Base-by-base conservation (phyloP, 2,797 vertebrate species). In the Craterocephalus amniculus region DNA sequence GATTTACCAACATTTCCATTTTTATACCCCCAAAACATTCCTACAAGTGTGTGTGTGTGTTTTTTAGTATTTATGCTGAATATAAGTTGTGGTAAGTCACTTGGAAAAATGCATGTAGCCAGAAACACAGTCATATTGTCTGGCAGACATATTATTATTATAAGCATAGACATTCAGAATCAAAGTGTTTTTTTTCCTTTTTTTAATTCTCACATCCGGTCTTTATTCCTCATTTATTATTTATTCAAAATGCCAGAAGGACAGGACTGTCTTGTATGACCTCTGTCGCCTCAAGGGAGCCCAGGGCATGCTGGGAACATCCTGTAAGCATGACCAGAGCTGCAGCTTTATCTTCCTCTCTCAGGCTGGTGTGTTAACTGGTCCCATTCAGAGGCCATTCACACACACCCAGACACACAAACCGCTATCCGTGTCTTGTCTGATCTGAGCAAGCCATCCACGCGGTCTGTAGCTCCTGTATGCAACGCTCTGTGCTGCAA, bases 271-370 rank as follows among this genome's bases (percentile, higher is more conserved):
- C 63, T 65, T 83, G 24, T 58, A 68, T 78, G 83, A 84, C 85
- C 83, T 74, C 70, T 79, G 63, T 20, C 24, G 73, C 75, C 83
- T 72, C 85, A 29, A 54, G 80, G 80, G 84, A 86, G 22, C 51
- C 59, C 14, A 35, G 51, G 68, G 83, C 79, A 86, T 81, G 83
- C 78, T 86, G 85, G 85, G 84, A 89, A 88, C 84, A 81, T 88
- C 87, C 87, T 87, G 81, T 79, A 72, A 79, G 51, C 45, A 55
- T 14, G 45, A 49, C 61, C 63, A 72, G 63, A 72, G 78, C 63
- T 73, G 55, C 77, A 87, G 82, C 76, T 73, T 38, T 67, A 78
- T 78, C 65, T 69, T 85, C 69, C 67, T 81, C 70, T 79, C 51
- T 73, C 62, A 65, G 20, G 49, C 64, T 55, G 55, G 58, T 81